Evolutionary conservation across 2,888 invertebrate genomes (phyloP), one percentile per base, ranked within the genome.

Genomic region (Drosophila neutralis): DNA sequence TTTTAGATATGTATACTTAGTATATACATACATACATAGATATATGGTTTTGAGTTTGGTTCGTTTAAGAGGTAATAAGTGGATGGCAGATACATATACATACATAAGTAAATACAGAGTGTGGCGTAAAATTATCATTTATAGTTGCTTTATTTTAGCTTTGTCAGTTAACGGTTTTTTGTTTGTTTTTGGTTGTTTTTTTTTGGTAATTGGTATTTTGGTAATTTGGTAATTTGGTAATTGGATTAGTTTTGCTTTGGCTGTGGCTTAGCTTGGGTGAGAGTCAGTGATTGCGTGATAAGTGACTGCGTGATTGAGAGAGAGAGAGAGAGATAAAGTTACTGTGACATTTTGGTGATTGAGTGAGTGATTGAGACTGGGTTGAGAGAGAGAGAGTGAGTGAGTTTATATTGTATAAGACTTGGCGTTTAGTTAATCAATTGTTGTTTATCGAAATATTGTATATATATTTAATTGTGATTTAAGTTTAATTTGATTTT

Each of bases 221-320:
- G 38, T 59, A 49, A 29, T 24, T 63, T 64, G 65, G 58, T 56
- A 65, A 51, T 53, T 63, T 64, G 65, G 58, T 56, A 65, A 51
- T 53, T 80, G 59, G 58, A 57, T 78, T 73, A 65, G 59, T 66
- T 77, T 81, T 42, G 58, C 52, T 67, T 66, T 40, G 68, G 67
- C 63, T 78, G 69, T 78, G 57, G 68, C 61, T 69, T 86, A 73
- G 75, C 72, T 70, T 70, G 72, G 65, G 86, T 75, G 76, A 88
- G 67, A 85, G 69, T 87, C 74, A 49, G 83, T 72, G 73, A 73
- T 77, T 72, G 73, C 67, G 80, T 82, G 77, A 77, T 62, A 51
- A 64, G 83, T 83, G 88, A 83, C 62, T 76, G 85, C 81, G 83
- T 79, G 87, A 81, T 83, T 85, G 73, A 84, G 88, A 56, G 56